Evolutionary conservation across 1,140 invertebrate genomes (phyloP).

Genomic region (Eriosoma lanigerum): DNA sequence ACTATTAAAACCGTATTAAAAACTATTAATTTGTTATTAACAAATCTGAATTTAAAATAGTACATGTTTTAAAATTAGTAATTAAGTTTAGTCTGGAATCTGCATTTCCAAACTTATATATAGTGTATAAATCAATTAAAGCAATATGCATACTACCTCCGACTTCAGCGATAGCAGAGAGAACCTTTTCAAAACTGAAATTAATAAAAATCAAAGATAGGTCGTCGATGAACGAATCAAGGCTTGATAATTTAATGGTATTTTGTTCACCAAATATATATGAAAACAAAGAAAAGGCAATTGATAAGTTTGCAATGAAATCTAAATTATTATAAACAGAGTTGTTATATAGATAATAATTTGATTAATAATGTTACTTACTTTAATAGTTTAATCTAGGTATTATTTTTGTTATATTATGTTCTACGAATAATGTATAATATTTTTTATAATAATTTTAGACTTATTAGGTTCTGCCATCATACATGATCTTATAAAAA

Average conservation of each 20-base stretch:
- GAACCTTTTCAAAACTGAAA: slow-evolving; percentile 2
- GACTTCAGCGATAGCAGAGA: not conserved
- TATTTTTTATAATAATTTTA: too few species aligned
- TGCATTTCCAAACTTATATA: slow-evolving; percentile 22
- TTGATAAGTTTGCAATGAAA: slow-evolving; percentile 27
- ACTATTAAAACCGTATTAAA: too few species aligned
- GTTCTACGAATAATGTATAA: too few species aligned
- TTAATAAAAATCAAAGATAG: slow-evolving; percentile 24
- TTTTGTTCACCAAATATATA: not conserved
- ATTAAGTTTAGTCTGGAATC: not conserved
- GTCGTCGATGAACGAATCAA: not conserved
- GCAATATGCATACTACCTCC: slow-evolving; percentile 12
- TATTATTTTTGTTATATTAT: too few species aligned
- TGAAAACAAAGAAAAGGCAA: slow-evolving; percentile 1
- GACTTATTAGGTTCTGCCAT: too few species aligned
- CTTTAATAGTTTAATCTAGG: too few species aligned
- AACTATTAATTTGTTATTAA: too few species aligned
- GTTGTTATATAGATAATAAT: not conserved
- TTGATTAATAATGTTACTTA: not conserved
- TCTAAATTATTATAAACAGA: slow-evolving; percentile 8
- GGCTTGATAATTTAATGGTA: slow-evolving; percentile 14
- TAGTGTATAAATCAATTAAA: not conserved
- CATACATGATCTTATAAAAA: too few species aligned
- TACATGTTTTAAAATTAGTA: not conserved
- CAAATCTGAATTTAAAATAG: slow-evolving; percentile 6